Evolutionary conservation across 1,140 invertebrate genomes (phyloP).

Genomic region (Musca domestica): DNA sequence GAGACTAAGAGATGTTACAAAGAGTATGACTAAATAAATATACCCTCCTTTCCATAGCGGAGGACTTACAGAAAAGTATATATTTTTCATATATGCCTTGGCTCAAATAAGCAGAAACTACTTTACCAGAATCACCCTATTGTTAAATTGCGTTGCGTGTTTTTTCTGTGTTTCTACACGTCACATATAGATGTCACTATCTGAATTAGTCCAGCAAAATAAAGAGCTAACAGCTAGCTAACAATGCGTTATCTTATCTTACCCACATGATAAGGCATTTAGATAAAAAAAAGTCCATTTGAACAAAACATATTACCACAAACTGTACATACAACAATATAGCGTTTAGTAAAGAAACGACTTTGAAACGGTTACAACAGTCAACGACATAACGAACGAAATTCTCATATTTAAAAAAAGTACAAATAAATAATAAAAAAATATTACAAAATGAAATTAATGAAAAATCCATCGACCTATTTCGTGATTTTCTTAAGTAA

Average conservation of each 20-base stretch:
- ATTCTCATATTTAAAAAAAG: background rate
- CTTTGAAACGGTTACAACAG: background rate
- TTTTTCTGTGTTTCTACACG: too few relatives aligned
- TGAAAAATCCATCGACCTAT: slow-evolving; percentile 48
- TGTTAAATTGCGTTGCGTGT: too few relatives aligned
- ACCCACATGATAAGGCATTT: background rate
- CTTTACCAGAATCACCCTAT: too few relatives aligned
- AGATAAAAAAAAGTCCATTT: slow-evolving; percentile 3
- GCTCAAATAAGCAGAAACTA: too few relatives aligned
- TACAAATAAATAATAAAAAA: background rate
- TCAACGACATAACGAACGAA: slow-evolving; percentile 3
- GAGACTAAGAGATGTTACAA: too few relatives aligned
- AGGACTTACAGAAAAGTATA: too few relatives aligned
- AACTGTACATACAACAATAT: background rate
- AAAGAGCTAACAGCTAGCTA: background rate
- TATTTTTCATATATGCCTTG: too few relatives aligned
- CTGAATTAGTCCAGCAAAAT: too few relatives aligned
- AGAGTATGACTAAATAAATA: too few relatives aligned
- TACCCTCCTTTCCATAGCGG: too few relatives aligned
- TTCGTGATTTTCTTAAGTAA: slow-evolving; percentile 50
- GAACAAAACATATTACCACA: background rate
- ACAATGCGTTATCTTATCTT: background rate
- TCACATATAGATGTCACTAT: too few relatives aligned
- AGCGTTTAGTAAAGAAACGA: slow-evolving; percentile 1
- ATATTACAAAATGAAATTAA: slow-evolving; percentile 43